Conservation (phyloP, 2,797 vertebrate genomes). For the Amblyraja radiata region DNA sequence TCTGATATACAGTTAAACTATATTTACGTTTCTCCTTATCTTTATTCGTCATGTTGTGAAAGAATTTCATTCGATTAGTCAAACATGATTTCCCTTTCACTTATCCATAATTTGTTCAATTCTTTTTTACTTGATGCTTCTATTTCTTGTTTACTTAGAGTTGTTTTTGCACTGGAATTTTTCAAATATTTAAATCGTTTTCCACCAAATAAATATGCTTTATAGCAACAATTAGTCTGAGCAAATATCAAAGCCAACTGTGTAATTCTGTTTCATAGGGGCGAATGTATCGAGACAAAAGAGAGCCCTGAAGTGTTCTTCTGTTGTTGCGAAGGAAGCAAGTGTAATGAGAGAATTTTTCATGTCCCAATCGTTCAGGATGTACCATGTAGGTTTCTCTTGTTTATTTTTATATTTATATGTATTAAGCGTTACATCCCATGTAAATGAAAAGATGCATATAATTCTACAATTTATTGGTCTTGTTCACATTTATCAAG, state of each 20-base stretch:
- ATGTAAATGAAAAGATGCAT: background rate
- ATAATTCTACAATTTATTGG: background rate
- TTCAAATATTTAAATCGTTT: background rate
- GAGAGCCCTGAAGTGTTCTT: slow-evolving; percentile 91
- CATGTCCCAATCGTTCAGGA: slow-evolving; percentile 72
- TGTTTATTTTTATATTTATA: background rate
- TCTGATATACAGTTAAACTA: too few species aligned
- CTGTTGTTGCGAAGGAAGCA: slow-evolving; percentile 92
- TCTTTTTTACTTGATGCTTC: too few species aligned
- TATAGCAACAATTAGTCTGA: too few species aligned
- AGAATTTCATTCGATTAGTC: too few species aligned
- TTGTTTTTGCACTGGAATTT: slow-evolving; percentile 38
- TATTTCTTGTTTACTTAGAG: background rate
- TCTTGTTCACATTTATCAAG: background rate
- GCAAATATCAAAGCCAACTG: background rate
- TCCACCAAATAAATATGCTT: background rate
- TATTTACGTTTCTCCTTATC: too few species aligned
- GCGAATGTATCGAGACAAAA: slow-evolving; percentile 83
- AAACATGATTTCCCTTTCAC: too few species aligned
- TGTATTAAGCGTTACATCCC: too few species aligned
- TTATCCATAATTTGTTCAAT: too few species aligned
- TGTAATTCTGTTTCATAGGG: slow-evolving; percentile 55
- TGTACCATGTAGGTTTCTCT: slow-evolving; percentile 60
- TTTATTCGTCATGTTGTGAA: too few species aligned
- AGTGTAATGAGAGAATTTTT: slow-evolving; percentile 87